phyloP scores from a whole-genome alignment of 2,888 invertebrate genomes.

The Choreutis nemorana region DNA sequence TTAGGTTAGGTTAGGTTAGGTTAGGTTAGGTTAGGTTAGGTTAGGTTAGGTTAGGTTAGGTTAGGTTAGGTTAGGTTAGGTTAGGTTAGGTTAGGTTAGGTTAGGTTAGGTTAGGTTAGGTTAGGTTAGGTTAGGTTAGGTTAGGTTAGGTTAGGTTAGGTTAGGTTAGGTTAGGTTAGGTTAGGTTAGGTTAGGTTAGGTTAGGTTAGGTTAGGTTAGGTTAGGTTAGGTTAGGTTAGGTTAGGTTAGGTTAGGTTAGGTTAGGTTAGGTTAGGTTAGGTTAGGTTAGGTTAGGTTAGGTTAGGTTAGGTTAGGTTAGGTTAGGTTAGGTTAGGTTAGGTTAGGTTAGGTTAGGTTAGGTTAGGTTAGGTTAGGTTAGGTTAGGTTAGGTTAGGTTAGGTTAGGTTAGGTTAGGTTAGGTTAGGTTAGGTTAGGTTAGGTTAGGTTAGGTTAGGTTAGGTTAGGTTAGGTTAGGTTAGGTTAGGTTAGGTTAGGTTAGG shows the following conservation, averaged over 20 bases:
- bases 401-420: conserved; percentile 11
- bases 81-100: conserved; percentile 3
- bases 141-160: conserved; percentile 3
- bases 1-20: neutral
- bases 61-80: conserved; percentile 4
- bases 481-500: conserved; percentile 14
- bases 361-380: conserved; percentile 12
- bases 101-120: conserved; percentile 3
- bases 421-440: conserved; percentile 10
- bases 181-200: conserved; percentile 3
- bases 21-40: conserved; percentile 1
- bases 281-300: conserved; percentile 4
- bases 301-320: conserved; percentile 10
- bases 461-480: conserved; percentile 14
- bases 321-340: conserved; percentile 13
- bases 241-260: conserved; percentile 3
- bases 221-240: too few species aligned
- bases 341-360: conserved; percentile 12
- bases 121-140: conserved; percentile 2
- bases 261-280: conserved; percentile 3
- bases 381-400: conserved; percentile 11
- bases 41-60: conserved; percentile 5
- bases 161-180: conserved; percentile 4
- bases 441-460: conserved; percentile 11
- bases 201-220: conserved; percentile 1